Conservation (phyloP, 2,888 invertebrate species). For the Scaptomyza polygonia region DNA sequence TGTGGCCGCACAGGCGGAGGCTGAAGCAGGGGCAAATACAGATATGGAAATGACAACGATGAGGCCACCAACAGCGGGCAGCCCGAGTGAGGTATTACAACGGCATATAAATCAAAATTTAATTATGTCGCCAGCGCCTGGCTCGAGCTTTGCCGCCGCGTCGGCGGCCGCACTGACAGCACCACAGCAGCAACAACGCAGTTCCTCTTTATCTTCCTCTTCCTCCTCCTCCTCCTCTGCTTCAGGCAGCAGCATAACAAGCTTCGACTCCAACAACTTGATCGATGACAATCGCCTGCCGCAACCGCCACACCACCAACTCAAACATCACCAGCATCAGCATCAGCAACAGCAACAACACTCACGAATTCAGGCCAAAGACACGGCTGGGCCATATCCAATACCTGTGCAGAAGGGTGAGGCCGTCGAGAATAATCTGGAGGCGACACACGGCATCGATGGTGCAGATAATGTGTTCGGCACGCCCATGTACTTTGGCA, state of each 20-base stretch:
- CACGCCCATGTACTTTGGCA: conserved; percentile 91
- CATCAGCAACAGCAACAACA: conserved; percentile 60
- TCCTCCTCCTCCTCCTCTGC: conserved; percentile 10
- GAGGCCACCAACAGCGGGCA: conserved; percentile 30
- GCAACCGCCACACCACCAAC: conserved; percentile 43
- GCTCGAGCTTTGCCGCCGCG: conserved; percentile 54
- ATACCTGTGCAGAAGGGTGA: conserved; percentile 57
- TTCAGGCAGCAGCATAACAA: conserved; percentile 76
- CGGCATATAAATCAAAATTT: conserved; percentile 83
- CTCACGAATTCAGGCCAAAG: conserved; percentile 78
- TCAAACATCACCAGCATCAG: conserved; percentile 40
- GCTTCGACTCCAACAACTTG: conserved; percentile 80
- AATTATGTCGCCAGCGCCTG: conserved; percentile 79
- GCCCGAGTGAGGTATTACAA: conserved; percentile 70
- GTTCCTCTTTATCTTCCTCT: not conserved
- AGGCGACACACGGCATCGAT: conserved; percentile 60
- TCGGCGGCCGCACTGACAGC: conserved; percentile 60
- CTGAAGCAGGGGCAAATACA: conserved; percentile 15
- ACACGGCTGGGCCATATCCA: conserved; percentile 71
- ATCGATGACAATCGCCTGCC: conserved; percentile 74
- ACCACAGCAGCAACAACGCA: conserved; percentile 23
- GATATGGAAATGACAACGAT: conserved; percentile 40
- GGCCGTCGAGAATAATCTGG: conserved; percentile 65
- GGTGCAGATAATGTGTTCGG: conserved; percentile 83
- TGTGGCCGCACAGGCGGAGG: conserved; percentile 33